Conservation (phyloP, 2,888 invertebrate genomes). For the Scelioninae gen. 2 region DNA sequence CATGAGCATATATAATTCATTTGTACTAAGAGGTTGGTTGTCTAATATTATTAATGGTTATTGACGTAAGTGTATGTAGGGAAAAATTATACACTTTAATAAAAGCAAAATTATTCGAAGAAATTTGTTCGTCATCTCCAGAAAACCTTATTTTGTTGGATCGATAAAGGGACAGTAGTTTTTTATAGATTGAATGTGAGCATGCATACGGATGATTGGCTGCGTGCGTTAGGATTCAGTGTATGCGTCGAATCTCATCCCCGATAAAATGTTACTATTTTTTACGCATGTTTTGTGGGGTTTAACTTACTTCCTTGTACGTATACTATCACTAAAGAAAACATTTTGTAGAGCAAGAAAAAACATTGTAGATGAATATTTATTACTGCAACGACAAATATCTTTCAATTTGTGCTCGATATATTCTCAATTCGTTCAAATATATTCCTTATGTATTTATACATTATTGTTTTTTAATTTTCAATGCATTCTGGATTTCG, state of each 20-base stretch:
- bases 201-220: conserved; percentile 44
- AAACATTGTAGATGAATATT: too few relatives aligned
- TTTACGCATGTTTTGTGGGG: conserved; percentile 11
- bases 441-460: too few relatives aligned
- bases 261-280: conserved; percentile 30
- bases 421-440: too few relatives aligned
- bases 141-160: conserved; percentile 41
- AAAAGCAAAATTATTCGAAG: conserved; percentile 25
- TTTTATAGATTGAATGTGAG: conserved; percentile 44
- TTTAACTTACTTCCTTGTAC: conserved; percentile 21
- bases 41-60: neutral
- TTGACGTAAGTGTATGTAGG: neutral
- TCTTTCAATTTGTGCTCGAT: too few relatives aligned
- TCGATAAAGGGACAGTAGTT: conserved; percentile 46
- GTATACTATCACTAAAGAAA: neutral
- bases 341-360: neutral
- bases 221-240: conserved; percentile 44
- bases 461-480: too few relatives aligned
- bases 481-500: too few relatives aligned
- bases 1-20: too few relatives aligned
- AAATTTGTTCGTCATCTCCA: conserved; percentile 23
- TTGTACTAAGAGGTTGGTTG: too few relatives aligned
- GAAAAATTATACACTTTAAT: conserved; percentile 1
- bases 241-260: conserved; percentile 31
- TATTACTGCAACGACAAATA: too few relatives aligned